Evolutionary conservation across 1,140 invertebrate genomes (phyloP).

Genomic region (Neodiprion virginianus): DNA sequence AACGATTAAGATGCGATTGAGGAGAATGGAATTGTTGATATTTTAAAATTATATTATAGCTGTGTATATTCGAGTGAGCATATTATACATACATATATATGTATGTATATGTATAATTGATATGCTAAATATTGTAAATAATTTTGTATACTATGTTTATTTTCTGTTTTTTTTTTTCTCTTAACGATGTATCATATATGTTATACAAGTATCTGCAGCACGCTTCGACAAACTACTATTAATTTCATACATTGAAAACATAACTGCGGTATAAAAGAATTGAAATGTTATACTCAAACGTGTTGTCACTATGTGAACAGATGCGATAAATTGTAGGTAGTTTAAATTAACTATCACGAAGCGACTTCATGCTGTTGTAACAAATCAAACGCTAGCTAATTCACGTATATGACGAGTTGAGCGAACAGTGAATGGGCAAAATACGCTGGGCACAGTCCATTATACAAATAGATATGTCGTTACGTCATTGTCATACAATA

Average conservation of each 20-base stretch:
- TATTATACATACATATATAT: not conserved
- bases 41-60: slow-evolving; percentile 13
- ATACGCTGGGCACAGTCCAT: too few relatives aligned
- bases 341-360: too few relatives aligned
- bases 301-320: not conserved
- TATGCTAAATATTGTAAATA: slow-evolving; percentile 4
- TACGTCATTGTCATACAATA: not conserved
- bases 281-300: not conserved
- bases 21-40: slow-evolving; percentile 9
- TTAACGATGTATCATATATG: not conserved
- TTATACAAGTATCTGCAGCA: not conserved
- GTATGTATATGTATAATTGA: not conserved
- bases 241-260: not conserved
- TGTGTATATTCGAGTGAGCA: slow-evolving; percentile 3
- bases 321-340: not conserved
- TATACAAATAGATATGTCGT: not conserved
- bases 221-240: not conserved
- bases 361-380: not conserved
- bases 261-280: not conserved
- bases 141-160: not conserved
- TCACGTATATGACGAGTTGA: not conserved
- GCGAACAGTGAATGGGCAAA: not conserved
- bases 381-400: not conserved
- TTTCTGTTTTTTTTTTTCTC: not conserved
- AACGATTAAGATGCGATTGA: slow-evolving; percentile 11